Percentiles rank a stretch among this genome's conserved stretches.
Evolutionary conservation across 1,140 invertebrate genomes (phyloP).

Genomic region (Anoplophora glabripennis): DNA sequence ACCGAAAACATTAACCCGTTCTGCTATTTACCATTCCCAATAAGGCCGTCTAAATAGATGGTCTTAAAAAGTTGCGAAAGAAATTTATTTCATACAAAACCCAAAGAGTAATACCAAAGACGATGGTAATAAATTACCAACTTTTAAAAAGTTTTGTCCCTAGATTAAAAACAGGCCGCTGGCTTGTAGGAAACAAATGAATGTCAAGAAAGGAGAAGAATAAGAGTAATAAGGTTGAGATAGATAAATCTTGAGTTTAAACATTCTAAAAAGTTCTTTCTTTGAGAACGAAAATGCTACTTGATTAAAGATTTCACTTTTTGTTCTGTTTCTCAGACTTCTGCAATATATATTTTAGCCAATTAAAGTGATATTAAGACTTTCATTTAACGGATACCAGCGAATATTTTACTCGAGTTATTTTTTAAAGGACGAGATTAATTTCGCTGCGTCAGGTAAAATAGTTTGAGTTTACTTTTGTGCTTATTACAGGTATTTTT

Average conservation of each 20-base stretch:
- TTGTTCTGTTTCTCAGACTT: constrained; percentile 21
- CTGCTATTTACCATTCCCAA: background rate
- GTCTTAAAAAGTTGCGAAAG: constrained; percentile 20
- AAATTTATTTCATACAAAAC: constrained; percentile 18
- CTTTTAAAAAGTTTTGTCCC: constrained; percentile 43
- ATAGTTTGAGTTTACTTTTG: too few relatives aligned
- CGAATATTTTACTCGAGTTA: too few relatives aligned
- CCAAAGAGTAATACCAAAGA: constrained; percentile 17
- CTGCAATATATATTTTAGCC: constrained; percentile 22
- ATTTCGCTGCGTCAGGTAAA: too few relatives aligned
- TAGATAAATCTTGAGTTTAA: constrained; percentile 44
- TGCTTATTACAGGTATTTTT: too few relatives aligned
- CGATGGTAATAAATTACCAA: constrained; percentile 39
- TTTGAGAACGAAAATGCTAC: constrained; percentile 23
- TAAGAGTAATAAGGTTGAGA: constrained; percentile 45
- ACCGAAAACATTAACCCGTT: background rate
- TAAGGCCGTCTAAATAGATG: background rate
- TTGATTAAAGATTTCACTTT: constrained; percentile 37
- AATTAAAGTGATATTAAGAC: constrained; percentile 18
- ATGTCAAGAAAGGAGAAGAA: constrained; percentile 44
- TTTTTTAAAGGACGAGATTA: too few relatives aligned
- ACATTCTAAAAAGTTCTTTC: constrained; percentile 32
- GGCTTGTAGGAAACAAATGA: constrained; percentile 46
- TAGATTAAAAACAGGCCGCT: constrained; percentile 47
- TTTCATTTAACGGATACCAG: constrained; percentile 6